Conservation (phyloP, 2,113 vertebrate genomes). For the Syngnathus typhle region DNA sequence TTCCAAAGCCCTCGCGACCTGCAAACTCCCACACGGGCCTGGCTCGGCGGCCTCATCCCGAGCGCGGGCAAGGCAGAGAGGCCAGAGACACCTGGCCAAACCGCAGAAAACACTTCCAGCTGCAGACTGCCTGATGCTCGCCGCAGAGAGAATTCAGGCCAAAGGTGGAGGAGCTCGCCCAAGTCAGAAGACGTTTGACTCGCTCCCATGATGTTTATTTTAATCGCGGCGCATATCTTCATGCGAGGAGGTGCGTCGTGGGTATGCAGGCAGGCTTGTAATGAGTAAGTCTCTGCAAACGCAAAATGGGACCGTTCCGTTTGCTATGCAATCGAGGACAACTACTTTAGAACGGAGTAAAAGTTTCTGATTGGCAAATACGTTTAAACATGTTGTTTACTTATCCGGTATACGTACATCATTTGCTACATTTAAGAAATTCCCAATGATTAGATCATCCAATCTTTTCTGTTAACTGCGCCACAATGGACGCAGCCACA, state of each 20-base stretch:
- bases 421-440: not conserved
- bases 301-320: not conserved
- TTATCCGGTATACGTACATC: not conserved
- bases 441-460: too few relatives aligned
- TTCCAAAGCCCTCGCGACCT: slow-evolving; percentile 48
- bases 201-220: slow-evolving; percentile 29
- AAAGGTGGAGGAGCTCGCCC: slow-evolving; percentile 63
- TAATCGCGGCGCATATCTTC: slow-evolving; percentile 11
- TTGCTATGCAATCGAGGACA: not conserved
- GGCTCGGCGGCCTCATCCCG: slow-evolving; percentile 56
- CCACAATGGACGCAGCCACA: slow-evolving; percentile 2
- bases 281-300: not conserved
- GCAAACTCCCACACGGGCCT: slow-evolving; percentile 50
- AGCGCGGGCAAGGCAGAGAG: slow-evolving; percentile 15
- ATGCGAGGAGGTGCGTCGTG: not conserved
- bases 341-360: not conserved
- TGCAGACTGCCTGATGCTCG: slow-evolving; percentile 65
- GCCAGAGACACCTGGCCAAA: slow-evolving; percentile 72
- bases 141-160: slow-evolving; percentile 66
- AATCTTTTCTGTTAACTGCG: not conserved
- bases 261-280: not conserved
- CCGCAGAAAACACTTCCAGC: slow-evolving; percentile 69
- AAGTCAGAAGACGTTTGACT: slow-evolving; percentile 30
- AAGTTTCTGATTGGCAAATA: too few relatives aligned
- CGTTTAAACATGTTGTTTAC: not conserved